These are phyloP conservation scores for Stenolophus ochropezus DNA, from an alignment of 2,888 invertebrate genomes.

Conservation along the genomic window DNA sequence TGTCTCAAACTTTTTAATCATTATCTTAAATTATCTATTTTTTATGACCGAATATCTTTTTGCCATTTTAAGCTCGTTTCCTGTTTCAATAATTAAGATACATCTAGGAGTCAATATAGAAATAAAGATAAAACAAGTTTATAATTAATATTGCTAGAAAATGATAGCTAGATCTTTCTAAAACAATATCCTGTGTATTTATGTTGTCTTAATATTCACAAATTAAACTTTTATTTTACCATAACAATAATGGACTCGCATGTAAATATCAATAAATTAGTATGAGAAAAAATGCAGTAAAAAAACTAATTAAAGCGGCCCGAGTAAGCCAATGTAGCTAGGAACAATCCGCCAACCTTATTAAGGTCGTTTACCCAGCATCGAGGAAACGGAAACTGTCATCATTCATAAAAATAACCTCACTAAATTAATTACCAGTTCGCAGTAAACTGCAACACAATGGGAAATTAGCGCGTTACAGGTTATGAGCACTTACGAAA, in stretches of 20 bases:
- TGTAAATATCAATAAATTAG: constrained; percentile 33
- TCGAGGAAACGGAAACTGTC: constrained; percentile 40
- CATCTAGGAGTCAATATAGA: neutral
- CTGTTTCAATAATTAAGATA: neutral
- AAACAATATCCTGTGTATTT: constrained; percentile 30
- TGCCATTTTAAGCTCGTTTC: neutral
- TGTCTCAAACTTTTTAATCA: too few relatives aligned
- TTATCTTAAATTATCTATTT: too few relatives aligned
- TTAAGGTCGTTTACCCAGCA: constrained; percentile 35
- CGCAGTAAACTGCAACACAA: neutral
- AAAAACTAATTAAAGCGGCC: constrained; percentile 26
- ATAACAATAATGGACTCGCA: constrained; percentile 7
- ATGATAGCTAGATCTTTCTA: neutral
- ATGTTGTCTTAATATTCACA: constrained; percentile 21
- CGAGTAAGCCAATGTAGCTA: neutral
- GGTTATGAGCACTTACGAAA: constrained; percentile 1
- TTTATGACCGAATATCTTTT: too few relatives aligned
- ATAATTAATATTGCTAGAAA: neutral
- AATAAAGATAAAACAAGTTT: neutral
- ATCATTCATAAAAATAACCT: constrained; percentile 38
- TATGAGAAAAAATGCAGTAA: constrained; percentile 24
- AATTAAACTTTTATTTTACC: constrained; percentile 34
- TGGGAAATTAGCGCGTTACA: constrained; percentile 31
- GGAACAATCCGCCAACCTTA: constrained; percentile 19
- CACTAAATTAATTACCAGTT: constrained; percentile 30